Conservation (phyloP, 2,113 vertebrate genomes). For the Gasterosteus aculeatus region DNA sequence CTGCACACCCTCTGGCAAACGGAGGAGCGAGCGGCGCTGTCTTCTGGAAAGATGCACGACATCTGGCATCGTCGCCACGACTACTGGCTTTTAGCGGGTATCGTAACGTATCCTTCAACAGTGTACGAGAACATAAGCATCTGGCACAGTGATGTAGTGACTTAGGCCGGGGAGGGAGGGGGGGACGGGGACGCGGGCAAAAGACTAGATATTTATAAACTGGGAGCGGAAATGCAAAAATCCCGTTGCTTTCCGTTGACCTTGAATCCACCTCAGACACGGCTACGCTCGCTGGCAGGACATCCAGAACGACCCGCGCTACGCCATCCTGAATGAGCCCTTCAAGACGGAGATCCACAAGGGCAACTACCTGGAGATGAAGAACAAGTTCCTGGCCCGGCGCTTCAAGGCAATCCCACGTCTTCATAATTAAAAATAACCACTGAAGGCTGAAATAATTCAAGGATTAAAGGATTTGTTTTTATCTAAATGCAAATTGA, state of each 20-base stretch:
- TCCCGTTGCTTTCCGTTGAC: conserved; percentile 61
- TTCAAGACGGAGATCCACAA: conserved; percentile 97
- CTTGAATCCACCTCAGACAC: conserved; percentile 78
- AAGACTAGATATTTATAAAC: conserved; percentile 35
- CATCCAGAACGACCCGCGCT: conserved; percentile 95
- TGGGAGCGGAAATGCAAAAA: neutral
- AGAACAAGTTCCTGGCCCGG: conserved; percentile 97
- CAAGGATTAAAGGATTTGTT: conserved; percentile 26
- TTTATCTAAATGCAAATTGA: conserved; percentile 26
- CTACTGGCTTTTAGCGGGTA: conserved; percentile 97
- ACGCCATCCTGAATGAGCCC: conserved; percentile 94
- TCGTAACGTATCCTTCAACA: conserved; percentile 94
- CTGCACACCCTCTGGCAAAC: conserved; percentile 98
- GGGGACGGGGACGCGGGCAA: neutral
- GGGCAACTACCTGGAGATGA: conserved; percentile 98
- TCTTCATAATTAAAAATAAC: conserved; percentile 11
- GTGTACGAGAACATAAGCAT: conserved; percentile 20
- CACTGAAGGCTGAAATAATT: conserved; percentile 3
- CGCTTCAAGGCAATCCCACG: conserved; percentile 88
- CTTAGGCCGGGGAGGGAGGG: conserved; percentile 21
- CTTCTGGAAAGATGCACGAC: conserved; percentile 95
- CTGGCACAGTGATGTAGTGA: conserved; percentile 30
- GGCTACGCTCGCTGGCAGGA: conserved; percentile 99
- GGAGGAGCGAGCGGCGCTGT: conserved; percentile 91
- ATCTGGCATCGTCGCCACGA: conserved; percentile 98